A percentile compares a stretch with the other conserved stretches of the same genome.
Evolutionary conservation across 1,140 invertebrate species (phyloP).

Genomic region (Micrasema longulum): DNA sequence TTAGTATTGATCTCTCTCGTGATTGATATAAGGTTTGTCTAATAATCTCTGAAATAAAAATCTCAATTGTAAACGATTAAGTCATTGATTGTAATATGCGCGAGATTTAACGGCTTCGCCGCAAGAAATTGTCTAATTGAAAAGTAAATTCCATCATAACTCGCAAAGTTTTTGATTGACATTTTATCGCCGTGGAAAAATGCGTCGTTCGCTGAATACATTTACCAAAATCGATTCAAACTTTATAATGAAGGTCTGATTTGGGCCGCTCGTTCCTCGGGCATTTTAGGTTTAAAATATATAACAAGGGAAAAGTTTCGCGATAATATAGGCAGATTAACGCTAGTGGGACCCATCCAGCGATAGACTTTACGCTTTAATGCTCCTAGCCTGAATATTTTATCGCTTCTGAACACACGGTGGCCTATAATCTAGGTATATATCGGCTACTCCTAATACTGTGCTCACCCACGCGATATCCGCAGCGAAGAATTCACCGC

Average conservation of each 20-base stretch:
- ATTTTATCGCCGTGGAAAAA: slow-evolving; percentile 33
- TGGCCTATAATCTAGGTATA: slow-evolving; percentile 20
- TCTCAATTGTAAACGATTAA: not conserved
- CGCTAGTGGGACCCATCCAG: slow-evolving; percentile 30
- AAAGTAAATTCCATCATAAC: slow-evolving; percentile 23
- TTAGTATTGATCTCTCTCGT: no score
- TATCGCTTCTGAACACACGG: slow-evolving; percentile 38
- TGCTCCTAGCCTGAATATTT: slow-evolving; percentile 40
- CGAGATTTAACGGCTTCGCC: slow-evolving; percentile 9
- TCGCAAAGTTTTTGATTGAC: slow-evolving; percentile 33
- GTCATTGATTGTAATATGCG: slow-evolving; percentile 2
- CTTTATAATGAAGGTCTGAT: slow-evolving; percentile 38
- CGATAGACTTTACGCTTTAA: slow-evolving; percentile 42
- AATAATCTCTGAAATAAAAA: not conserved
- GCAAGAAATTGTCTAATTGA: slow-evolving; percentile 22
- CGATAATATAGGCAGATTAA: slow-evolving; percentile 39
- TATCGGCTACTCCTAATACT: slow-evolving; percentile 7
- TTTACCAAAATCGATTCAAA: slow-evolving; percentile 37
- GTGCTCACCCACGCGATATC: slow-evolving; percentile 14
- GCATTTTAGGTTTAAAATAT: slow-evolving; percentile 32
- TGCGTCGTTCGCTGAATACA: slow-evolving; percentile 31
- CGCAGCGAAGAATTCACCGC: not conserved
- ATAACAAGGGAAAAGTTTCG: slow-evolving; percentile 29
- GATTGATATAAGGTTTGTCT: no score
- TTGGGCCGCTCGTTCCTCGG: slow-evolving; percentile 26